Evolutionary conservation across 2,113 vertebrate species (phyloP).

Genomic region (Anoura caudifer): DNA sequence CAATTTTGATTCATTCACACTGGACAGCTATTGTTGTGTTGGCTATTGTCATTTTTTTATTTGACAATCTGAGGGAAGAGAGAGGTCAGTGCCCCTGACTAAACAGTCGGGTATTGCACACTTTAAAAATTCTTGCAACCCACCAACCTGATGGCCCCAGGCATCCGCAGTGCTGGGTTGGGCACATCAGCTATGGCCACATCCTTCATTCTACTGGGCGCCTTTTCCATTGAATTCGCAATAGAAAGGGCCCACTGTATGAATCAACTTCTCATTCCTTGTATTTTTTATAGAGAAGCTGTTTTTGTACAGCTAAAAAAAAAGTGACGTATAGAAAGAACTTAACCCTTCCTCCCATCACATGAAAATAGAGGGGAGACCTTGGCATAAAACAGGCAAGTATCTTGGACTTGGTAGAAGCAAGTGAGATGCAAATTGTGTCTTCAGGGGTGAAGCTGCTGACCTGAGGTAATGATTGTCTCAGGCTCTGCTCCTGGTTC

Average conservation of each 20-base stretch:
- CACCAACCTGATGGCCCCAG: neutral
- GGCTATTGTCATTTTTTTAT: neutral
- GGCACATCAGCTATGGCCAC: neutral
- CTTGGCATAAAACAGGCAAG: neutral
- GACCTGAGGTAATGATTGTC: slow-evolving; percentile 89
- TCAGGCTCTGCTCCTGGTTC: slow-evolving; percentile 90
- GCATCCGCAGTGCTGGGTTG: no score
- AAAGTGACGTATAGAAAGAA: neutral
- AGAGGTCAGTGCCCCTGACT: neutral
- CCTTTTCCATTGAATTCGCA: neutral
- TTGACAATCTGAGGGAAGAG: neutral
- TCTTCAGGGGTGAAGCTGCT: neutral
- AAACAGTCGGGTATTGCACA: neutral
- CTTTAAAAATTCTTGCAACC: neutral
- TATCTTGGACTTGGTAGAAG: neutral
- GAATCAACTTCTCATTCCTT: neutral
- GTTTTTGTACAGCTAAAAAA: neutral
- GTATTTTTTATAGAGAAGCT: neutral
- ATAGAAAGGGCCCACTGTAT: neutral
- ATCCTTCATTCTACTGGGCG: neutral
- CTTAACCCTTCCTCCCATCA: neutral
- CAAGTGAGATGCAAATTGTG: neutral
- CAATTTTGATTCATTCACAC: neutral
- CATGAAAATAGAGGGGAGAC: neutral
- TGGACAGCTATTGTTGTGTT: neutral